Evolutionary conservation across 2,113 vertebrate genomes (phyloP).

Genomic region (Bos javanicus): DNA sequence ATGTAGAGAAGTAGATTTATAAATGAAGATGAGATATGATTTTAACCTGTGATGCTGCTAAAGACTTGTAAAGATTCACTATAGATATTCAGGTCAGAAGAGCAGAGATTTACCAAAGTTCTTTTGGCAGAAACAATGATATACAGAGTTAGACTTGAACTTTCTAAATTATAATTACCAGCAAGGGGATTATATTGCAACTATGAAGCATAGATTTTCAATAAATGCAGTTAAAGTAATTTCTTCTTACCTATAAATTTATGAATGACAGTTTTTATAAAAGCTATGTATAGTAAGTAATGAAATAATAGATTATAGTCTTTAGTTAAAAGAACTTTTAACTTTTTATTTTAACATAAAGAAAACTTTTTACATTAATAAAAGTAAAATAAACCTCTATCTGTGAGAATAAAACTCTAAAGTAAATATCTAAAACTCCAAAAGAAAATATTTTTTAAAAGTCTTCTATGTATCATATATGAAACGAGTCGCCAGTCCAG

Average conservation of each 20-base stretch:
- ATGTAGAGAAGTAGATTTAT: background rate
- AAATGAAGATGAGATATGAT: conserved; percentile 36
- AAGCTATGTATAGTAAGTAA: background rate
- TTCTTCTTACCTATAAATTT: conserved; percentile 46
- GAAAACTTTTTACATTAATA: background rate
- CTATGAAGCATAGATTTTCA: conserved; percentile 67
- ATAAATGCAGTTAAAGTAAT: conserved; percentile 52
- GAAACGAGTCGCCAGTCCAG: no score
- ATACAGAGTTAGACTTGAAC: conserved; percentile 52
- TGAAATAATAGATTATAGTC: background rate
- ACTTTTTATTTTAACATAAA: background rate
- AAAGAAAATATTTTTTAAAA: background rate
- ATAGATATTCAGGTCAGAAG: conserved; percentile 57
- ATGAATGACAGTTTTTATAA: conserved; percentile 26
- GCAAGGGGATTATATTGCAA: conserved; percentile 6
- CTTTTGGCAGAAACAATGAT: conserved; percentile 58
- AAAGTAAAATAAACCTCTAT: background rate
- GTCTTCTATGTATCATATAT: background rate
- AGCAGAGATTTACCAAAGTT: conserved; percentile 55
- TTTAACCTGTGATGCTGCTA: background rate
- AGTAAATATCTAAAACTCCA: background rate
- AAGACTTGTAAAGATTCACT: conserved; percentile 47
- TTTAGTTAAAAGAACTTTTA: conserved; percentile 21
- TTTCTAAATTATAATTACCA: conserved; percentile 68
- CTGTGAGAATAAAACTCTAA: background rate